Base-by-base conservation (phyloP, 2,797 vertebrate species). In the Rhinella marina region DNA sequence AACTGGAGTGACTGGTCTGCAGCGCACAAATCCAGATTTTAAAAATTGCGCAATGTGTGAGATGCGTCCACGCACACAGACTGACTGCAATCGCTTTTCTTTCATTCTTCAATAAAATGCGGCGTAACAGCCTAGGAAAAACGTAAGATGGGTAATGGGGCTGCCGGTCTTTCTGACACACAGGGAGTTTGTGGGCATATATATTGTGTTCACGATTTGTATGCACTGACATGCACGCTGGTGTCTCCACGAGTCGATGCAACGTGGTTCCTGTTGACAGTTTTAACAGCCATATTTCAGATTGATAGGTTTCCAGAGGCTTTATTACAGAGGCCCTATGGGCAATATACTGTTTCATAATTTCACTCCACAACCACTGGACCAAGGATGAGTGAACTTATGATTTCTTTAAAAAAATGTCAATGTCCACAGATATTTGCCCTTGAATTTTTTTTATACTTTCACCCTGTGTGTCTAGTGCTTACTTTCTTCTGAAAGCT, bases 61-160 rank as follows among this genome's bases (percentile, higher is more conserved):
- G 78, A 86, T 76, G 78, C 64, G 54, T 80, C 73, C 75, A 79
- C 64, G 29, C 81, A 87, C 66, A 70, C 82, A 75, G 50, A 82
- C 57, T 52, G 50, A 78, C 73, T 72, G 59, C 86, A 78, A 52
- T 66, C 59, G 57, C 80, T 50, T 62, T n/a, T 7, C 48, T 77
- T 62, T 59, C 17, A n/a, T 10, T 50, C 25, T 76, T 87, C 78
- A 79, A 81, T 19, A 72, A 27, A 48, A 83, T 87, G 16, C 41
- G 56, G 78, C 29, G 56, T 78, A 66, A 23, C 48, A 12, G 52
- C 56, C 16, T 54, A 59, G 50, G 23, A 50, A 17, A 17, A 64
- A 77, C 25, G 25, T n/a, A 52, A 77, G 23, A 78, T 78, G 27
- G 27, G 52, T 72, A 54, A 57, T 21, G 59, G 32, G 59, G 62